phyloP scores from a whole-genome alignment of 1,140 invertebrate species.

The Drosophila albomicans region DNA sequence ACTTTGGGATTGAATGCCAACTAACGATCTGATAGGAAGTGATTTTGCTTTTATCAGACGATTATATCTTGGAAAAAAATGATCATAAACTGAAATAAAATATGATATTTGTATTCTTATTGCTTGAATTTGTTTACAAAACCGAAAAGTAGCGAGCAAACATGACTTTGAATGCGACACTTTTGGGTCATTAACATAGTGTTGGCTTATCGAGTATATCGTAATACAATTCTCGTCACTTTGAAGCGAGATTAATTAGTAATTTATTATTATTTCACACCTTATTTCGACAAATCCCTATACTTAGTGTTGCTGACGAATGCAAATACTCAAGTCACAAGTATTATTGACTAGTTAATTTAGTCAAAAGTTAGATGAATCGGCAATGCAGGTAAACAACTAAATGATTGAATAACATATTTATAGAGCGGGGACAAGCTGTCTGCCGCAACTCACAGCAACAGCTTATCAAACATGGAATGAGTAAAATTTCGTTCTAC shows the following conservation, averaged over 20 bases:
- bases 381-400: slow-evolving; percentile 17
- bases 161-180: slow-evolving; percentile 1
- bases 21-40: too few species aligned
- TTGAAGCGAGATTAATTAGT: background rate
- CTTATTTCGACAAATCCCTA: background rate
- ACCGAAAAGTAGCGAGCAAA: background rate
- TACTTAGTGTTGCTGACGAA: slow-evolving; percentile 9
- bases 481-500: slow-evolving; percentile 12
- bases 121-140: background rate
- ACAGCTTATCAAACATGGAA: slow-evolving; percentile 47
- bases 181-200: slow-evolving; percentile 1
- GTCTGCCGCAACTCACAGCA: slow-evolving; percentile 57
- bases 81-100: background rate
- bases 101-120: background rate
- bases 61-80: background rate
- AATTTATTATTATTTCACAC: background rate
- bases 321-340: background rate
- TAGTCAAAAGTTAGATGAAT: slow-evolving; percentile 16
- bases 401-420: slow-evolving; percentile 36
- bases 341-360: slow-evolving; percentile 9
- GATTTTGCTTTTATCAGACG: background rate
- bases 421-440: slow-evolving; percentile 41
- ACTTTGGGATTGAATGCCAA: background rate
- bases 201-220: background rate
- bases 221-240: background rate